Percentiles rank a stretch among this genome's conserved stretches.
phyloP scores from a whole-genome alignment of 2,113 vertebrate genomes.

The Ptilonorhynchus violaceus region DNA sequence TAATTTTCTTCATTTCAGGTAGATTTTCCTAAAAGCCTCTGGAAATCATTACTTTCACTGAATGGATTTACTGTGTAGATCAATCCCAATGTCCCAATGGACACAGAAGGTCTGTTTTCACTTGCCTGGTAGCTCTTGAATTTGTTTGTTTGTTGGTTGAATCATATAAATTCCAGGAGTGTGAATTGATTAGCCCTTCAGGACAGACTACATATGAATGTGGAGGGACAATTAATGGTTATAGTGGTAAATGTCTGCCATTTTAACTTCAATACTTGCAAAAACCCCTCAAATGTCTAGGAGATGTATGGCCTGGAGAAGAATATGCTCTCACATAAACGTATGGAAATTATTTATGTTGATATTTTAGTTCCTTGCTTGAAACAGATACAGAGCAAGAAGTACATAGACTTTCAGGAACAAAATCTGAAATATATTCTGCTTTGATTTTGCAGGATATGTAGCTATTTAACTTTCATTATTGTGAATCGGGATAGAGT shows the following conservation, averaged over 20 bases:
- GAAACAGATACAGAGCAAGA: background rate
- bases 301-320: background rate
- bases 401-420: background rate
- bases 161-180: background rate
- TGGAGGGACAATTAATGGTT: background rate
- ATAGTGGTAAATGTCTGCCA: background rate
- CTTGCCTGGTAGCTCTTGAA: background rate
- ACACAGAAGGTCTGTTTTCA: background rate
- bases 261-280: background rate
- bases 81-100: background rate
- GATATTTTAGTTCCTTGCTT: background rate
- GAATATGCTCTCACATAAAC: background rate
- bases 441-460: background rate
- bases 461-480: background rate
- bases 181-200: background rate
- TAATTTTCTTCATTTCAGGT: background rate
- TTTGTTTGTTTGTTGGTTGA: background rate
- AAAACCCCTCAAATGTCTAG: background rate
- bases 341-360: background rate
- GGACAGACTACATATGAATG: background rate
- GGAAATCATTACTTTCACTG: background rate
- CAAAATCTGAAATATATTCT: background rate
- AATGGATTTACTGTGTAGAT: background rate
- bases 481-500: background rate
- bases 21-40: background rate